Conservation (phyloP, 2,888 invertebrate genomes). For the Pterostichus madidus region DNA sequence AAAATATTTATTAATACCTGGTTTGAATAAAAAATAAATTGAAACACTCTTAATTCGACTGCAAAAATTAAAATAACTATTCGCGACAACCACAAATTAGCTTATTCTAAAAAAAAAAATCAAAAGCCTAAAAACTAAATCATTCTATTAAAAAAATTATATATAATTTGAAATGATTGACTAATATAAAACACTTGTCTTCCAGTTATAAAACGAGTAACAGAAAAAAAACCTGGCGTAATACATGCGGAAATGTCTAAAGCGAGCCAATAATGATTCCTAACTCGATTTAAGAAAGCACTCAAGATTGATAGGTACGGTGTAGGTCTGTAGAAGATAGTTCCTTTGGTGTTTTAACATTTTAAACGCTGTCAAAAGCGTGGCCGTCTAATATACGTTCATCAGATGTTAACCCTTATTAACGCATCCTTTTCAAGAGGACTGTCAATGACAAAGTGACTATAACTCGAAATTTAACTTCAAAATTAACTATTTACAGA, state of each 20-base stretch:
- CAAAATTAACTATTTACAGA: no score
- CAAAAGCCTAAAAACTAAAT: background rate
- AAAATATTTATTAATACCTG: no score
- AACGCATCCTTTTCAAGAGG: no score
- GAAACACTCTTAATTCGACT: background rate
- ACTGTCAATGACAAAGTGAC: no score
- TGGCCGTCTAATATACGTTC: constrained; percentile 35
- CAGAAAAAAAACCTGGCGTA: background rate
- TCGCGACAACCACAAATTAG: background rate
- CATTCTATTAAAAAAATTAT: background rate
- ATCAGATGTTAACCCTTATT: constrained; percentile 55
- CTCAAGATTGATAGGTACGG: constrained; percentile 63
- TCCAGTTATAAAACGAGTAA: constrained; percentile 1
- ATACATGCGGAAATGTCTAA: constrained; percentile 18
- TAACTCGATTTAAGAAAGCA: constrained; percentile 64
- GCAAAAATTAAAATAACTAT: constrained; percentile 2
- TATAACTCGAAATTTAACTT: no score
- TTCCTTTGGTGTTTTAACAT: constrained; percentile 65
- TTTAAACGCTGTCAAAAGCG: constrained; percentile 65
- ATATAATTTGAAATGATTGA: constrained; percentile 33
- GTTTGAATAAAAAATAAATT: no score
- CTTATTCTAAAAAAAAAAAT: background rate
- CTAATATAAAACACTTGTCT: constrained; percentile 31
- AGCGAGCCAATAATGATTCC: constrained; percentile 60
- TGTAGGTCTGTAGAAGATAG: constrained; percentile 51